These are phyloP conservation scores for Hemitrygon akajei DNA, from an alignment of 2,797 vertebrate species.

Conservation along the genomic window DNA sequence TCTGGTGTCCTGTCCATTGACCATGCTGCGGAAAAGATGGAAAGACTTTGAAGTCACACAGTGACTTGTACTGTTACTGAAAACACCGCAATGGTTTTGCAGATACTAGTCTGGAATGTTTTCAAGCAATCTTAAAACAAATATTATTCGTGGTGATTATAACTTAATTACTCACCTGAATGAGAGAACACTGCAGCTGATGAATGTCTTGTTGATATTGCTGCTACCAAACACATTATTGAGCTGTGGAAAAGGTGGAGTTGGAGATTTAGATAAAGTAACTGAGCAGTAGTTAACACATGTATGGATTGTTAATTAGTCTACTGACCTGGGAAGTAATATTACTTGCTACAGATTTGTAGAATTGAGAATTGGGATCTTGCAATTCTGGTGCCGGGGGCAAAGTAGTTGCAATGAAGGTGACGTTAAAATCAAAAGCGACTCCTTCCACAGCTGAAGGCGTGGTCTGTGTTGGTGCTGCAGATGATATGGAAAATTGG, in stretches of 20 bases:
- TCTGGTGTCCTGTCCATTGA: neutral
- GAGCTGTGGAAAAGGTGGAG: too few species aligned
- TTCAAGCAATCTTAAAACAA: neutral
- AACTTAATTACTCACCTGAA: too few species aligned
- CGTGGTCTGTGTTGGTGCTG: neutral
- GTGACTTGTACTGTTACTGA: too few species aligned
- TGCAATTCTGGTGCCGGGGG: neutral
- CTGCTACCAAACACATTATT: too few species aligned
- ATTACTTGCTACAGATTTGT: neutral
- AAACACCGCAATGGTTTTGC: neutral
- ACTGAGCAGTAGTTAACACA: too few species aligned
- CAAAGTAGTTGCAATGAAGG: neutral
- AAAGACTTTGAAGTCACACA: too few species aligned
- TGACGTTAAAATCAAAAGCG: neutral
- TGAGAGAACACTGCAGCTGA: too few species aligned
- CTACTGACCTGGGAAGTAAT: neutral
- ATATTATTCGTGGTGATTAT: neutral
- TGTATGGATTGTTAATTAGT: neutral
- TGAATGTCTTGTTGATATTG: too few species aligned
- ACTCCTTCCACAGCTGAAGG: neutral
- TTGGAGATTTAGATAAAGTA: too few species aligned
- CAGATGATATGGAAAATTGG: neutral
- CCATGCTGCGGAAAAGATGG: neutral
- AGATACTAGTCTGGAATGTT: neutral
- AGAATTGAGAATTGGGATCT: neutral